Evolutionary conservation across 2,113 vertebrate genomes (phyloP).

Genomic region (Petrocephalus zakoni): DNA sequence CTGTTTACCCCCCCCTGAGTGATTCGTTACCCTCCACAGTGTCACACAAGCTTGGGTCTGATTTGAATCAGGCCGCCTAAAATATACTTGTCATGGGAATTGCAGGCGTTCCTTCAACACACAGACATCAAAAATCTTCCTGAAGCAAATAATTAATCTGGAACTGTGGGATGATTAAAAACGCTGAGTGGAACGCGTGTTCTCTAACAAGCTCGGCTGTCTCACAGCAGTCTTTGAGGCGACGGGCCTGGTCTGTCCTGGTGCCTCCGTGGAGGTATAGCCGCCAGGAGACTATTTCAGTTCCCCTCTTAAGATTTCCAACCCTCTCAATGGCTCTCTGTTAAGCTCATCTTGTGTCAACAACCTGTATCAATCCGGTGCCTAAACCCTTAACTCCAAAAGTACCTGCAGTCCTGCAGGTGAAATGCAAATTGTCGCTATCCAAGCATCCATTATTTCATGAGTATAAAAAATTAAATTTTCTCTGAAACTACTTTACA

Average conservation of each 20-base stretch:
- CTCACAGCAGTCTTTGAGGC: conserved; percentile 36
- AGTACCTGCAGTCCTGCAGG: not conserved
- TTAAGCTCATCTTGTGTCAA: not conserved
- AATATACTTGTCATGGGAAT: conserved; percentile 21
- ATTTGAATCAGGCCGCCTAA: conserved; percentile 6
- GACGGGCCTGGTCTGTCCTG: not conserved
- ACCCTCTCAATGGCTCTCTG: not conserved
- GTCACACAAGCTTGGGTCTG: conserved; percentile 8
- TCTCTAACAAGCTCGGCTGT: conserved; percentile 56
- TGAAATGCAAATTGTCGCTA: not conserved
- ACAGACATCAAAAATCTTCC: conserved; percentile 27
- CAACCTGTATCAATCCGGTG: not conserved
- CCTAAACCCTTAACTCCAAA: not conserved
- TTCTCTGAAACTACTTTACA: not conserved
- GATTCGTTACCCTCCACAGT: not conserved
- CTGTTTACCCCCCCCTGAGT: conserved; percentile 28
- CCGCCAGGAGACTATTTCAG: conserved; percentile 17
- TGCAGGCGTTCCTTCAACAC: not conserved
- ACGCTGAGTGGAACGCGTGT: conserved; percentile 38
- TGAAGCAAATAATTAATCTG: conserved; percentile 46
- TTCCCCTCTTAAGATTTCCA: conserved; percentile 16
- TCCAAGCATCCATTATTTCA: not conserved
- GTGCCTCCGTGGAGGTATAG: not conserved
- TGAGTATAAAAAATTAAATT: not conserved
- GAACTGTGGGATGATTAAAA: conserved; percentile 46